Conservation (phyloP, 1,140 invertebrate genomes). For the Centruroides vittatus region DNA sequence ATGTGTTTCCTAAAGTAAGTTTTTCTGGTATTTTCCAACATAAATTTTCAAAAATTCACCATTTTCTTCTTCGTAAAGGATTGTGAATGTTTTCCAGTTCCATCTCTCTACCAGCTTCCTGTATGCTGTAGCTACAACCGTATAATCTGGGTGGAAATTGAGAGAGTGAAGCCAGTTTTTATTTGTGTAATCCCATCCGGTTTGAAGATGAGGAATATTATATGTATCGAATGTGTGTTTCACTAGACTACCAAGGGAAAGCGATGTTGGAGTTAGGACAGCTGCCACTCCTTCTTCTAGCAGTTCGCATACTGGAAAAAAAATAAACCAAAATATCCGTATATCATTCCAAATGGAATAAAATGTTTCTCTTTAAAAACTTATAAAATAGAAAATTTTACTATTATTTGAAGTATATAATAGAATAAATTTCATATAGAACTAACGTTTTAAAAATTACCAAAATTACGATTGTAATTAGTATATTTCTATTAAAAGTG, state of each 20-base stretch:
- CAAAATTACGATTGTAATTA: no score
- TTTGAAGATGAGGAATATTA: conserved; percentile 88
- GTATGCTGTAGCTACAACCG: no score
- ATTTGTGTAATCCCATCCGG: conserved; percentile 78
- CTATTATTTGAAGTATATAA: no score
- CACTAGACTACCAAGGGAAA: conserved; percentile 75
- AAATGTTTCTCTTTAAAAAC: conserved; percentile 21
- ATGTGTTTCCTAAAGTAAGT: not conserved
- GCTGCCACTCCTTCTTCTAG: conserved; percentile 72
- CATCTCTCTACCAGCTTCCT: not conserved
- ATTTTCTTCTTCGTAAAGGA: not conserved
- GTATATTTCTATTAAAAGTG: no score
- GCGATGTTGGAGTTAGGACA: conserved; percentile 81
- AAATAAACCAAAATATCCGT: no score
- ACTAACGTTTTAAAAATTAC: no score
- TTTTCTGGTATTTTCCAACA: conserved; percentile 31
- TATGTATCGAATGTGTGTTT: conserved; percentile 90
- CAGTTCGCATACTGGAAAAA: conserved; percentile 62
- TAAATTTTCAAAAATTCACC: not conserved
- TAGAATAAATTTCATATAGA: no score
- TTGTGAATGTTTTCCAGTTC: not conserved
- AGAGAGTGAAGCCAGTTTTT: no score
- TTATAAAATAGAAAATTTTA: no score
- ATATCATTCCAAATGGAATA: no score
- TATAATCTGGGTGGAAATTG: no score